phyloP scores from a whole-genome alignment of 2,113 vertebrate species.

The Chaenogobius annularis region DNA sequence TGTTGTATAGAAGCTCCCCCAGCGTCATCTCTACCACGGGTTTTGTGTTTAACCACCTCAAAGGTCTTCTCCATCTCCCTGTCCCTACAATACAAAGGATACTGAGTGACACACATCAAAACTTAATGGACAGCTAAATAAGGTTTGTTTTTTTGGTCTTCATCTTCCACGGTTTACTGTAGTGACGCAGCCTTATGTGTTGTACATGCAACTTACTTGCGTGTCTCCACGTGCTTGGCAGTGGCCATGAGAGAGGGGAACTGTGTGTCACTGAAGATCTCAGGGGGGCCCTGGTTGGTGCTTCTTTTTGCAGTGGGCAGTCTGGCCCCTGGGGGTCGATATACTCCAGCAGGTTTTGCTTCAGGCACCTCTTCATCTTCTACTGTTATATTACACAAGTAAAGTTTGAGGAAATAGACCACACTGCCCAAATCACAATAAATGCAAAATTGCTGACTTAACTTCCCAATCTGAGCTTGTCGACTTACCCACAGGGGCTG shows the following conservation, averaged over 20 bases:
- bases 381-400: slow-evolving; percentile 19
- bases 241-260: slow-evolving; percentile 93
- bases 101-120: neutral
- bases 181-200: neutral
- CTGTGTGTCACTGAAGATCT: slow-evolving; percentile 92
- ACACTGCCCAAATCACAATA: neutral
- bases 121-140: neutral
- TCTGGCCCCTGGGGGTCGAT: slow-evolving; percentile 92
- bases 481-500: slow-evolving; percentile 82
- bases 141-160: neutral
- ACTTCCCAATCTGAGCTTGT: neutral
- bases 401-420: neutral
- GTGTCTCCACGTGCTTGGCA: slow-evolving; percentile 94
- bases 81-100: slow-evolving; percentile 78
- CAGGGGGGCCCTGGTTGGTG: slow-evolving; percentile 87
- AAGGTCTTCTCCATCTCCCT: slow-evolving; percentile 99
- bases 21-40: slow-evolving; percentile 90
- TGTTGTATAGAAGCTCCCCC: slow-evolving; percentile 84
- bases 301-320: slow-evolving; percentile 76
- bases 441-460: neutral
- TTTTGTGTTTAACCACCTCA: slow-evolving; percentile 97
- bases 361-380: slow-evolving; percentile 84
- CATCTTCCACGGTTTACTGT: neutral
- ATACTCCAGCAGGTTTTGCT: slow-evolving; percentile 85
- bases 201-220: slow-evolving; percentile 83